These are phyloP conservation scores for Leptopilina syphax DNA, from an alignment of 2,888 invertebrate genomes.

Conservation along the genomic window DNA sequence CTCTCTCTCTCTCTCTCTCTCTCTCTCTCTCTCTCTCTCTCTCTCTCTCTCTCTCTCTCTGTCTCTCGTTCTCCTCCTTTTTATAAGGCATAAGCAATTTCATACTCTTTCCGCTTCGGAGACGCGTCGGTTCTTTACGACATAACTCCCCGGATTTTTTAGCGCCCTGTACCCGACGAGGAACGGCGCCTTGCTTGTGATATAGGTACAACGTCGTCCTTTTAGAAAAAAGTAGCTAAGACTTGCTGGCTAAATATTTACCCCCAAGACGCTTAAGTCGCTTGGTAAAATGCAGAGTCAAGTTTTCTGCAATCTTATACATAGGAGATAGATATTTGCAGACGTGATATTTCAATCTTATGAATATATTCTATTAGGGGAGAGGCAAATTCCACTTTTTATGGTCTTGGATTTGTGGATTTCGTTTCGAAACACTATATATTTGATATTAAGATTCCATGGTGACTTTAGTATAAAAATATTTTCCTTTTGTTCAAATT, in stretches of 20 bases:
- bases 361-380: no score
- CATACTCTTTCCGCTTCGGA: constrained; percentile 46
- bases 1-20: neutral
- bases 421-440: no score
- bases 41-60: neutral
- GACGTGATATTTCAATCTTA: neutral
- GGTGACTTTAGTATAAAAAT: no score
- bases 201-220: constrained; percentile 26
- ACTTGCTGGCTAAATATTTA: constrained; percentile 29
- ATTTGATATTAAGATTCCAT: no score
- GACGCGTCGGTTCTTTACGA: constrained; percentile 34
- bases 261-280: neutral
- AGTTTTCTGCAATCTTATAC: neutral
- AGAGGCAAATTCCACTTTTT: no score
- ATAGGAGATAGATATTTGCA: neutral
- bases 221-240: constrained; percentile 4
- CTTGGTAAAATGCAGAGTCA: neutral
- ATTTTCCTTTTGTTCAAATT: neutral
- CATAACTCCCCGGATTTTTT: constrained; percentile 37
- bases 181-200: constrained; percentile 17
- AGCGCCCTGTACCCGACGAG: constrained; percentile 22
- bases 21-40: neutral
- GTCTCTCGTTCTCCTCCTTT: constrained; percentile 1
- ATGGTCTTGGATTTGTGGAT: no score
- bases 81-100: constrained; percentile 51